Evolutionary conservation across 2,888 invertebrate genomes (phyloP).

Genomic region (Ypsolopha scabrella): DNA sequence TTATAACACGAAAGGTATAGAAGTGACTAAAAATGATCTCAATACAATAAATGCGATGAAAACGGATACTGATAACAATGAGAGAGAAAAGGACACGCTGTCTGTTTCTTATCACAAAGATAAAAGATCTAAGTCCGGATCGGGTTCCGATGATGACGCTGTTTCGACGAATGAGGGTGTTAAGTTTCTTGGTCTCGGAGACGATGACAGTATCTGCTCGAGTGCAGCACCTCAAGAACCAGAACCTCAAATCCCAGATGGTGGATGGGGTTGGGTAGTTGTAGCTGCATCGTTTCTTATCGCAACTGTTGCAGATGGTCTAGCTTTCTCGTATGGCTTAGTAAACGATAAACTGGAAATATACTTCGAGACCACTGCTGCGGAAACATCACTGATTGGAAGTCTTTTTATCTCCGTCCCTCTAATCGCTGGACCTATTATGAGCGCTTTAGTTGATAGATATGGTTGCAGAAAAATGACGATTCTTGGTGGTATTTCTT

Average conservation of each 20-base stretch:
- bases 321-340: slow-evolving; percentile 93
- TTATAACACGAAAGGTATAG: slow-evolving; percentile 26
- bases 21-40: slow-evolving; percentile 41
- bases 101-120: slow-evolving; percentile 38
- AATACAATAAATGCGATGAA: slow-evolving; percentile 50
- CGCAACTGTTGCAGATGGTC: slow-evolving; percentile 91
- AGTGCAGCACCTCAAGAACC: slow-evolving; percentile 36
- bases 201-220: slow-evolving; percentile 61
- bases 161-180: slow-evolving; percentile 59
- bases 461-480: slow-evolving; percentile 86
- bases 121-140: slow-evolving; percentile 16
- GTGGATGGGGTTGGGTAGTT: slow-evolving; percentile 94
- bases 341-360: slow-evolving; percentile 83
- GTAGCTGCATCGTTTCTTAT: slow-evolving; percentile 87
- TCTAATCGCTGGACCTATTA: slow-evolving; percentile 84
- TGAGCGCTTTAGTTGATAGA: slow-evolving; percentile 86
- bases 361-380: slow-evolving; percentile 82
- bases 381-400: slow-evolving; percentile 89
- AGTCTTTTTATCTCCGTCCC: slow-evolving; percentile 92
- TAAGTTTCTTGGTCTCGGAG: slow-evolving; percentile 64
- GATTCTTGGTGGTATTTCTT: slow-evolving; percentile 77
- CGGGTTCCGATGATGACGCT: slow-evolving; percentile 41
- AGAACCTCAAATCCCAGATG: slow-evolving; percentile 79
- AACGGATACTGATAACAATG: slow-evolving; percentile 27
- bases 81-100: slow-evolving; percentile 30